Base-by-base conservation (phyloP, 2,888 invertebrate species). In the Drosophila incognita region DNA sequence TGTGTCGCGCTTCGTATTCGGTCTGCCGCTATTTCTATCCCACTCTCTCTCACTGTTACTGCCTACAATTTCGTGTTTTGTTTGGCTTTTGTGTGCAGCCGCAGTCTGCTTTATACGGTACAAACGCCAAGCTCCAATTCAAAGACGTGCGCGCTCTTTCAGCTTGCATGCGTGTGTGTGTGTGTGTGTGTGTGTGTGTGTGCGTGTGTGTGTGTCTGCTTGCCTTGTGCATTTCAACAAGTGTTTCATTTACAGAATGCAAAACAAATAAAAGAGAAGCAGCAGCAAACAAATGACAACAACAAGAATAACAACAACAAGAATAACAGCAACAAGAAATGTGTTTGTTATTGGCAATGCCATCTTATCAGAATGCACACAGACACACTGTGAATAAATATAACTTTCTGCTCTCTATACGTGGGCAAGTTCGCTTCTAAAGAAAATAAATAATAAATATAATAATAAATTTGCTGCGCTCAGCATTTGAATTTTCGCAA, bases 211-310 rank as follows among this genome's bases (percentile, higher is more conserved):
- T 68, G 36, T 65, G 64, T 70, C 5, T 24, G 49, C 60, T 36
- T 58, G 60, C 38, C 56, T 48, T 66, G 54, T 48, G 54, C 46
- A 57, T 69, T 75, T 71, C 59, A 80, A 82, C 74, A 82, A 84
- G 83, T 84, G 83, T 72, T 76, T 81, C 36, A 61, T 56, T 61
- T 57, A 56, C 35, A 57, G 69, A 74, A 73, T 80, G 80, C 74
- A 69, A 77, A 79, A 53, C 53, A 69, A 78, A 67, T 53, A 60
- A 78, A 68, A 60, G 57, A 51, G 53, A 60, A 38, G 54, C 68
- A 57, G 33, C 42, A 48, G 49, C 65, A 76, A 70, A 46, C 59
- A 67, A 67, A 71, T 51, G 42, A 58, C 54, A 73, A 51, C 63
- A 65, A 46, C 46, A 42, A 36, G 15, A 36, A 36, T 15, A 33